Percentiles rank a stretch among this genome's conserved stretches.
phyloP scores from a whole-genome alignment of 2,797 vertebrate species.

The Parauchenoglanis punctatus region DNA sequence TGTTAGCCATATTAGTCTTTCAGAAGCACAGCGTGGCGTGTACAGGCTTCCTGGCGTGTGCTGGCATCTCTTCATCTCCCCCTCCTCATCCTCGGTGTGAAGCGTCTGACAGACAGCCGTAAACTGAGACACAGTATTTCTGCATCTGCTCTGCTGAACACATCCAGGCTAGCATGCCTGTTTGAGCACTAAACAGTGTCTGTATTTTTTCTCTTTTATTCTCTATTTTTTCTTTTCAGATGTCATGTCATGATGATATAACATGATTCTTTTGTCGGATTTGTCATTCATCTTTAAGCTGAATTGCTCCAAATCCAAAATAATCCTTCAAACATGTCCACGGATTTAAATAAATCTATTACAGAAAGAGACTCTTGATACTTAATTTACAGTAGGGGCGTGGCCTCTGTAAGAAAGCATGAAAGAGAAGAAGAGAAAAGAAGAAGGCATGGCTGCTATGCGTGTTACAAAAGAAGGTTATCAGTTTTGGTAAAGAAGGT shows the following conservation, averaged over 20 bases:
- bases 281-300: neutral
- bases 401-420: neutral
- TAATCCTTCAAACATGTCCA: neutral
- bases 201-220: slow-evolving; percentile 14
- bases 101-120: slow-evolving; percentile 20
- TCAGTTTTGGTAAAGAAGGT: neutral
- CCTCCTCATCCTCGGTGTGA: slow-evolving; percentile 22
- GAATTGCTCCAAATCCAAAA: neutral
- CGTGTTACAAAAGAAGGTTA: no score
- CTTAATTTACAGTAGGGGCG: neutral
- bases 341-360: neutral
- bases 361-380: neutral
- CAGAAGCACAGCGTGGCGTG: slow-evolving; percentile 24
- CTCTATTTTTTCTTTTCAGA: neutral
- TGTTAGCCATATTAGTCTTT: slow-evolving; percentile 5
- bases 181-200: slow-evolving; percentile 13
- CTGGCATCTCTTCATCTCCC: slow-evolving; percentile 18
- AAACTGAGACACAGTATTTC: slow-evolving; percentile 12
- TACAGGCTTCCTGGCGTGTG: neutral
- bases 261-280: neutral
- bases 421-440: neutral
- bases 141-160: slow-evolving; percentile 13
- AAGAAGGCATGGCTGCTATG: no score
- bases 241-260: neutral
- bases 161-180: neutral